These are phyloP conservation scores for Corythoichthys haematopterus DNA, from an alignment of 2,113 vertebrate species.

Conservation along the genomic window DNA sequence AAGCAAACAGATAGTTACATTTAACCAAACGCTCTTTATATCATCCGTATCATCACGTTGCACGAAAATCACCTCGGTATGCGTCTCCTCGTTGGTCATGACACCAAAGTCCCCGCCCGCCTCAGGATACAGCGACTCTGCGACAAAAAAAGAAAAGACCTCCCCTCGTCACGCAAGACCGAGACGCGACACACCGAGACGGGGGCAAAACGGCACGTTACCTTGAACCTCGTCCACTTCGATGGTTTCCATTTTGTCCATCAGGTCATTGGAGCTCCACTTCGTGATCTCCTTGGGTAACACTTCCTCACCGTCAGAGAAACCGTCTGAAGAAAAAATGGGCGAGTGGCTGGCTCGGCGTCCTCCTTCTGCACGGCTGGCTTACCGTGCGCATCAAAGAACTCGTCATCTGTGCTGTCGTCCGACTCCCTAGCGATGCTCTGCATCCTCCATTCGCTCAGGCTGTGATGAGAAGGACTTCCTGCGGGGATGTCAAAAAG, in stretches of 20 bases:
- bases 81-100: conserved; percentile 70
- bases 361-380: not conserved
- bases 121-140: conserved; percentile 80
- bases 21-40: conserved; percentile 10
- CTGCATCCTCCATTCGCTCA: conserved; percentile 97
- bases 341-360: not conserved
- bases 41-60: not conserved
- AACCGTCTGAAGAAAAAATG: conserved; percentile 75
- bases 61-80: conserved; percentile 72
- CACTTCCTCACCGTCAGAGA: conserved; percentile 87
- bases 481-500: conserved; percentile 60
- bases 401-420: conserved; percentile 92
- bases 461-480: conserved; percentile 88
- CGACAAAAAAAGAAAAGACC: conserved; percentile 20
- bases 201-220: conserved; percentile 23
- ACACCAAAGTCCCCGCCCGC: conserved; percentile 68
- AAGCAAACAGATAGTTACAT: conserved; percentile 64
- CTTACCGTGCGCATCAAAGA: conserved; percentile 91
- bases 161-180: not conserved
- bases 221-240: conserved; percentile 83
- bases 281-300: conserved; percentile 91
- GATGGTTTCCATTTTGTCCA: conserved; percentile 90
- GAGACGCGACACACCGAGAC: not conserved
- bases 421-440: conserved; percentile 93
- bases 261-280: conserved; percentile 94